Base-by-base conservation (phyloP, 2,797 vertebrate genomes). In the Phoeniculus purpureus region DNA sequence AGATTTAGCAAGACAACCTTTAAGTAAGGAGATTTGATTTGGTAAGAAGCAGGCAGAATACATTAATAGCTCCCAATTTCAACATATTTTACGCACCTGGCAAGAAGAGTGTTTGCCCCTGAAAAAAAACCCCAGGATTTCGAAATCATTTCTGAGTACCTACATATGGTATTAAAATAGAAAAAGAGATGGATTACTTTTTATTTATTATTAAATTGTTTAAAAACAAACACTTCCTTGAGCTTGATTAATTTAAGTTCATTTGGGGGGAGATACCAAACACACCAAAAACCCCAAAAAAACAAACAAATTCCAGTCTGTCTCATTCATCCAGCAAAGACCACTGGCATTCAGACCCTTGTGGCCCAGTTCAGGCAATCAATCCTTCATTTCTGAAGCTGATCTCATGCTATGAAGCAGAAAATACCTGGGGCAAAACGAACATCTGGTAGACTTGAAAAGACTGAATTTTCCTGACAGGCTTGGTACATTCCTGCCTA, bases 371-470 rank as follows among this genome's bases (percentile, higher is more conserved):
- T 90, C 48, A 52, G 40, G 27, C 17, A n/a, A n/a, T n/a, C n/a
- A 47, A 68, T 16, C 79, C 89, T 93, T 77, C 50, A 26, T 40
- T 90, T 91, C 52, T 75, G 52, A 12, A 81, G 13, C 14, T 83
- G 37, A 85, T 48, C 19, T 87, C 27, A 50, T 29, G 34, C 11
- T 32, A 34, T 11, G 48, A 92, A 89, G 29, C 47, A 78, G 32
- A 93, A 85, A 91, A 93, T 51, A 91, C 64, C 77, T 61, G 40
- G 10, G 47, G 67, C 74, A 76, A 95, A 86, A 77, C 48, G 19
- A 84, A 76, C 71, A 76, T 76, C 71, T 91, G 58, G 21, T 74
- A 61, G 50, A 55, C 37, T 51, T 86, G 71, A 92, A 72, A 92
- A 84, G 40, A 68, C 10, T 40, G 43, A 29, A 22, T 87, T 85